phyloP scores from a whole-genome alignment of 2,113 vertebrate genomes.

The Chionis minor region DNA sequence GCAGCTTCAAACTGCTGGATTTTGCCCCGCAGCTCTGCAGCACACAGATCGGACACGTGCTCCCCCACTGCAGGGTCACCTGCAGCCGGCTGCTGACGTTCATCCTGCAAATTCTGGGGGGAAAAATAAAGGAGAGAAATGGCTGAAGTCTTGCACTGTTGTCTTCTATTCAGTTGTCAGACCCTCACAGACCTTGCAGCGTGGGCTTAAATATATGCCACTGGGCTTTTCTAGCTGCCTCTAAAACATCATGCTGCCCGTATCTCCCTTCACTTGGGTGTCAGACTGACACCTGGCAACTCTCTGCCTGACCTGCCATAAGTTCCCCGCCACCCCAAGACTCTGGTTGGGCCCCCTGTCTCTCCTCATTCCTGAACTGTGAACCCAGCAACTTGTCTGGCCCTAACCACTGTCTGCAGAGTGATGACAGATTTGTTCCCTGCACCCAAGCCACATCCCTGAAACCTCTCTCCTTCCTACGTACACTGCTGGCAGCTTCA shows the following conservation, averaged over 20 bases:
- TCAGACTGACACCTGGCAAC: not conserved
- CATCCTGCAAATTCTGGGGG: conserved; percentile 6
- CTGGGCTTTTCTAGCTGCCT: not conserved
- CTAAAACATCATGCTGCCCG: fast-evolving
- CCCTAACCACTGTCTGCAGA: not conserved
- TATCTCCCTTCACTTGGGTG: not conserved
- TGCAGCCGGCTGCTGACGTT: conserved; percentile 55
- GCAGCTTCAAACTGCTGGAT: conserved; percentile 78
- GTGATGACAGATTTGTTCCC: not conserved
- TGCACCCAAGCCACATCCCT: not conserved
- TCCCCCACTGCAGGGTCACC: conserved; percentile 64
- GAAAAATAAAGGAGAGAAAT: not conserved
- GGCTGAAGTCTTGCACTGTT: not conserved
- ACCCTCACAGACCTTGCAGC: not conserved
- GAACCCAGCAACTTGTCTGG: not conserved
- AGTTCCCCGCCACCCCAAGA: fast-evolving
- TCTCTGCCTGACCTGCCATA: not conserved
- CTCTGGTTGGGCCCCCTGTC: not conserved
- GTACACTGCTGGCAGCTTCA: not conserved
- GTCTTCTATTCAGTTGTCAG: not conserved
- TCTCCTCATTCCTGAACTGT: fast-evolving
- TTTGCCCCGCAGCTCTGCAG: conserved; percentile 81
- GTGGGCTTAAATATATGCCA: not conserved
- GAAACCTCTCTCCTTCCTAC: not conserved
- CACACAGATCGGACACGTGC: conserved; percentile 62